These are phyloP conservation scores for Epinotia bilunana DNA, from an alignment of 2,888 invertebrate genomes.

Conservation along the genomic window DNA sequence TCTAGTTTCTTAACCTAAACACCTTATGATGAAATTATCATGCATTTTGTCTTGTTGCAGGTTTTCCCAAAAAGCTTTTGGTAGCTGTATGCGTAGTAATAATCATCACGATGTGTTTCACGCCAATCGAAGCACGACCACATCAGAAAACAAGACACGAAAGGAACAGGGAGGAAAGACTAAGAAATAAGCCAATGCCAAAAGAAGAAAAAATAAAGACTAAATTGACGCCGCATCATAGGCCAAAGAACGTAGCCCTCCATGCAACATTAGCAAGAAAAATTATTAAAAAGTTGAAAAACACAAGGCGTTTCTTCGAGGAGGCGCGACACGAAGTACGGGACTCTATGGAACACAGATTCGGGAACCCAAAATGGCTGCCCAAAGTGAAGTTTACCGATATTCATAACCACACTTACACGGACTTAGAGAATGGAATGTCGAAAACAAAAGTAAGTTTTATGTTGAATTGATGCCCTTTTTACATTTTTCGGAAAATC, in stretches of 20 bases:
- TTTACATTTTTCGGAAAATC: neutral
- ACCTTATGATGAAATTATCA: conserved; percentile 13
- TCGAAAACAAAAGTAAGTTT: conserved; percentile 73
- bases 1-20: conserved; percentile 22
- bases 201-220: conserved; percentile 62
- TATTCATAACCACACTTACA: conserved; percentile 72
- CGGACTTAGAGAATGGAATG: conserved; percentile 54
- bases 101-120: conserved; percentile 76
- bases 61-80: conserved; percentile 83
- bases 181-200: conserved; percentile 18
- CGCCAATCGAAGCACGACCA: conserved; percentile 69
- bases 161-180: conserved; percentile 48
- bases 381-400: conserved; percentile 77
- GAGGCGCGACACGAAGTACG: conserved; percentile 66
- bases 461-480: conserved; percentile 33
- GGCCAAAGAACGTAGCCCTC: conserved; percentile 62
- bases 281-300: conserved; percentile 70
- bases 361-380: conserved; percentile 75
- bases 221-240: conserved; percentile 61
- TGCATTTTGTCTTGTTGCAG: conserved; percentile 68
- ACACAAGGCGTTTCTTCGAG: conserved; percentile 69
- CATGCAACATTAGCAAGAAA: conserved; percentile 70
- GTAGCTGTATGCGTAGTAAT: conserved; percentile 78
- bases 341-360: conserved; percentile 68
- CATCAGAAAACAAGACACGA: conserved; percentile 69